phyloP scores from a whole-genome alignment of 2,797 vertebrate genomes.

The Channa striata region DNA sequence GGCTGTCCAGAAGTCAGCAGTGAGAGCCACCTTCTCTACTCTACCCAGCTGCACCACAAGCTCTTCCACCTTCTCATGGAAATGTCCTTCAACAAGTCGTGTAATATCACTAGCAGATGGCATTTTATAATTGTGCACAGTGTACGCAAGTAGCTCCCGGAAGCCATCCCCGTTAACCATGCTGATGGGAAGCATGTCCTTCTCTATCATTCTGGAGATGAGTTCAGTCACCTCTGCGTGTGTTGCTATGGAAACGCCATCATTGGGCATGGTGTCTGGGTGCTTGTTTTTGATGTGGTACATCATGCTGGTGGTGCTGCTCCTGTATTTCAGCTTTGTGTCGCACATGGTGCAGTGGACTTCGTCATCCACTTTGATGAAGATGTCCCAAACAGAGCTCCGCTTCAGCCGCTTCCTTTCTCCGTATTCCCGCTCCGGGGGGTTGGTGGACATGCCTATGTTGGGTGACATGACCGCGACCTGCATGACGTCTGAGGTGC shows the following conservation, averaged over 20 bases:
- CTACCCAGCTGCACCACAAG: constrained; percentile 53
- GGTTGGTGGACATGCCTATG: neutral
- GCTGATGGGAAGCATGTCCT: constrained; percentile 72
- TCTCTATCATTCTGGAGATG: constrained; percentile 73
- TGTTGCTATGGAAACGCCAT: constrained; percentile 27
- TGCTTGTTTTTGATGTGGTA: constrained; percentile 77
- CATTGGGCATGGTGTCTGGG: constrained; percentile 31
- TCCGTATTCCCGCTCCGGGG: constrained; percentile 43
- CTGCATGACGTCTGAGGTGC: constrained; percentile 31
- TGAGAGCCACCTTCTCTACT: constrained; percentile 70
- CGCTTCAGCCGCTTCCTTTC: constrained; percentile 66
- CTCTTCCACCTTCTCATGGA: constrained; percentile 63
- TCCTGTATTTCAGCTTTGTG: constrained; percentile 71
- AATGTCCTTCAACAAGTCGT: constrained; percentile 62
- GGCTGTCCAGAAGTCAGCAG: constrained; percentile 71
- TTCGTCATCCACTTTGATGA: constrained; percentile 68
- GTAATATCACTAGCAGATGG: constrained; percentile 56
- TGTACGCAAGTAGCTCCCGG: constrained; percentile 59
- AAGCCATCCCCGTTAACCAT: constrained; percentile 65
- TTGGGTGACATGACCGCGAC: constrained; percentile 27
- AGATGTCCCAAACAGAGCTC: constrained; percentile 74
- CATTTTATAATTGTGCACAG: constrained; percentile 63
- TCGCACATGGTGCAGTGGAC: constrained; percentile 73
- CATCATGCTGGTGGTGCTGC: constrained; percentile 78
- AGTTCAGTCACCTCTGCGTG: constrained; percentile 67